phyloP scores from a whole-genome alignment of 2,888 invertebrate genomes.

The Hemistola chrysoprasaria region DNA sequence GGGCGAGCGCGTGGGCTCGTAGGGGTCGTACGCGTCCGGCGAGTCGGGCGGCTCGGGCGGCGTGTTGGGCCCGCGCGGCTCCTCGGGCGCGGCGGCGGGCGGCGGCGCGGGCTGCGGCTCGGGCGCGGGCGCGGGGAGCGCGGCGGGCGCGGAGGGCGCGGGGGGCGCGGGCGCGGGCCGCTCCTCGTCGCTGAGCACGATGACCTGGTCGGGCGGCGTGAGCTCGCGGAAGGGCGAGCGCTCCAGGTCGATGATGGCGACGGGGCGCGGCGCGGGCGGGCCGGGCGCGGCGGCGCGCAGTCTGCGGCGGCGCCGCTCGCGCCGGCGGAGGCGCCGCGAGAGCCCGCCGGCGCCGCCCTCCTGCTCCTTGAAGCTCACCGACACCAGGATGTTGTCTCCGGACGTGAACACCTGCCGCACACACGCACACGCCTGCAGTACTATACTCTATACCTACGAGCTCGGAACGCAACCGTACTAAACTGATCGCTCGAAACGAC shows the following conservation, averaged over 20 bases:
- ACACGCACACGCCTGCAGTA: not conserved
- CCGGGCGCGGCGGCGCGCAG: constrained; percentile 80
- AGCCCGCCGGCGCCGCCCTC: constrained; percentile 43
- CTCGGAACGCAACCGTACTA: not conserved
- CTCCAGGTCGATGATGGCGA: constrained; percentile 93
- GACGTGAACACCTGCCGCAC: constrained; percentile 88
- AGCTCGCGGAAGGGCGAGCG: constrained; percentile 92
- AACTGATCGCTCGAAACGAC: not conserved
- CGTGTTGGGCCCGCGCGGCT: constrained; percentile 87
- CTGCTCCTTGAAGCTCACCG: constrained; percentile 93
- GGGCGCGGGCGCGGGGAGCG: constrained; percentile 52
- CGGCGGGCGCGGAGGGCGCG: constrained; percentile 29
- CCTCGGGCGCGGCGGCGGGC: constrained; percentile 83
- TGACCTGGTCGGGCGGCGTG: constrained; percentile 90
- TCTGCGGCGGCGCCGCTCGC: constrained; percentile 31
- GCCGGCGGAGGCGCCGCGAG: constrained; percentile 29
- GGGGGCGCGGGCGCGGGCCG: constrained; percentile 36
- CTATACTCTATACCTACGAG: not conserved
- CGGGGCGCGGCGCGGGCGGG: constrained; percentile 85
- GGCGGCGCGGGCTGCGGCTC: constrained; percentile 83
- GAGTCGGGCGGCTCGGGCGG: constrained; percentile 83
- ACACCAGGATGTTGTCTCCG: constrained; percentile 95
- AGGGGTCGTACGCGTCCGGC: constrained; percentile 94
- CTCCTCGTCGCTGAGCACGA: constrained; percentile 91
- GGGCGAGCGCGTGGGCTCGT: constrained; percentile 95